These are phyloP conservation scores for Tetranychus truncatus DNA, from an alignment of 2,888 invertebrate species.

Conservation along the genomic window DNA sequence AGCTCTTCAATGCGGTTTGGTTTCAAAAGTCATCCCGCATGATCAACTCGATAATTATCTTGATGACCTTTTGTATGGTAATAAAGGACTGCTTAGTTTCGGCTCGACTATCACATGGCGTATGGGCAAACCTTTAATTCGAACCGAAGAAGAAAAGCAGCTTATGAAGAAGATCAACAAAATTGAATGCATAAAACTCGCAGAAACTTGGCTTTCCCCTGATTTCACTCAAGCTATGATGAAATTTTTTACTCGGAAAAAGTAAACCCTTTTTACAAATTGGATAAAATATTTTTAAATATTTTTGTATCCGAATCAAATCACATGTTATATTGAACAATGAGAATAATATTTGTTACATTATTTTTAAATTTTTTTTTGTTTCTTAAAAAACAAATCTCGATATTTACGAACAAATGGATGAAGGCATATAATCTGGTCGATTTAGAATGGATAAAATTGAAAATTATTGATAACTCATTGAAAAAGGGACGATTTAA, in stretches of 20 bases:
- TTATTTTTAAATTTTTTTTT: too few species aligned
- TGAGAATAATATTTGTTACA: too few species aligned
- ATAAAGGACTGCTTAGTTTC: constrained; percentile 16
- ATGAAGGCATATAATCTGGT: too few species aligned
- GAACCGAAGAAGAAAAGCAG: constrained; percentile 38
- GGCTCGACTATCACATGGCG: background rate
- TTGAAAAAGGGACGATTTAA: too few species aligned
- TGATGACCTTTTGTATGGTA: constrained; percentile 33
- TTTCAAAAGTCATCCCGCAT: constrained; percentile 56
- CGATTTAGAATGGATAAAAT: too few species aligned
- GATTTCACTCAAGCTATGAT: constrained; percentile 38
- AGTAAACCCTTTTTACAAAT: background rate
- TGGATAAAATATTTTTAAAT: background rate
- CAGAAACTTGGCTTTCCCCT: constrained; percentile 45
- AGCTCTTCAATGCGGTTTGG: constrained; percentile 55
- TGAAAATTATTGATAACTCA: too few species aligned
- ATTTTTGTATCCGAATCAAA: too few species aligned
- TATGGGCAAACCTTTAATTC: constrained; percentile 45
- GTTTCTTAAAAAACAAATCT: too few species aligned
- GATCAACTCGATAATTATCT: constrained; percentile 40
- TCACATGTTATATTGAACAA: too few species aligned
- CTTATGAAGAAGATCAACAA: constrained; percentile 46
- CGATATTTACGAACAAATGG: too few species aligned
- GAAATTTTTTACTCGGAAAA: constrained; percentile 9
- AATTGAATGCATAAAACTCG: constrained; percentile 48